Base-by-base conservation (phyloP, 2,113 vertebrate genomes). In the Trematocara stigmaticum region DNA sequence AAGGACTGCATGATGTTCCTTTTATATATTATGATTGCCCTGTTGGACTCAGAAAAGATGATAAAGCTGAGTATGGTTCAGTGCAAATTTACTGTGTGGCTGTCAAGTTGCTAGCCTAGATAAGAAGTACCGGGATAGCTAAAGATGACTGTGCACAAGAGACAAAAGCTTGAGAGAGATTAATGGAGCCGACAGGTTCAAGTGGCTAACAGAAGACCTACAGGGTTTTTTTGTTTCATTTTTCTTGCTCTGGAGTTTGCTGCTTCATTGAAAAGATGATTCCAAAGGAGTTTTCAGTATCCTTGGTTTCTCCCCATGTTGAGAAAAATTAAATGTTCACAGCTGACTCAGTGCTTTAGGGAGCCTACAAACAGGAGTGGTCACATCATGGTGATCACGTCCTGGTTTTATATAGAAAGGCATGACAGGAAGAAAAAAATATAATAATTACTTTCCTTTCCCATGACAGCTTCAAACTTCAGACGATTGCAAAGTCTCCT, bases 391-490 rank as follows among this genome's bases (percentile, higher is more conserved):
- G 23, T 49, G 69, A 18, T 23, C 15, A 16, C 5, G 1, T 18
- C 40, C 66, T 29, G 40, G 3, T 18, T 29, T 74, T 16, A 74
- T 47, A 29, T 74, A 76, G 40, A 76, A 31, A 76, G 23, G 23
- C 10, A 49, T 49, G 69, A 31, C 8, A n/a, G 12, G 6, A 26
- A 86, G 16, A 84, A 15, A 10, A 18, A 86, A 78, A 10, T 81
- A 84, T 31, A 42, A 10, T 81, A 7, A 61, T 35, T 45, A 42
- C n/a, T 45, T 51, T 1, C 6, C 12, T 81, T 83, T 80, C 13
- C 57, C 42, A 12, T 23, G 23, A 34, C 89, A 93, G 11, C 66
- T 83, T 16, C 78, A 89, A 83, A 56, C 52, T 20, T 35, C 26
- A 40, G 88, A 38, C 6, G 45, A 82, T 2, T 20, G 10, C 10